A percentile compares a stretch with the other conserved stretches of the same genome.
These are phyloP conservation scores for Chalcosyrphus nemorum DNA, from an alignment of 2,888 invertebrate genomes.

Conservation along the genomic window DNA sequence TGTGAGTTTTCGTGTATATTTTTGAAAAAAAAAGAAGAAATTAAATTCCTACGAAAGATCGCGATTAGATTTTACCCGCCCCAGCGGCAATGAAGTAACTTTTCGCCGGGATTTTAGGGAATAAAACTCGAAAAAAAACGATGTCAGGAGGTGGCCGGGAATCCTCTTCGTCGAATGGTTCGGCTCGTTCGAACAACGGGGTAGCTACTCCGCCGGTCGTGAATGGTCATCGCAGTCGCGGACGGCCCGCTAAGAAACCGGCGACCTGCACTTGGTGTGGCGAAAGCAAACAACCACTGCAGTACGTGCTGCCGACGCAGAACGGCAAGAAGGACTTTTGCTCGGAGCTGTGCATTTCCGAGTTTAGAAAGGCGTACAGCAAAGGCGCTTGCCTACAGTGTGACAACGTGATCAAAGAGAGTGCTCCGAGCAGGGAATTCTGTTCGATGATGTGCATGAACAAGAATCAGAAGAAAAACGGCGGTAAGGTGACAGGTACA, in stretches of 20 bases:
- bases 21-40: no score
- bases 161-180: constrained; percentile 73
- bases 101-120: constrained; percentile 9
- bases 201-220: constrained; percentile 71
- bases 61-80: no score
- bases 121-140: constrained; percentile 58
- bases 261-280: constrained; percentile 91
- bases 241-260: constrained; percentile 90
- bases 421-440: constrained; percentile 90
- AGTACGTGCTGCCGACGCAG: constrained; percentile 91
- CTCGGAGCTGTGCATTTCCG: constrained; percentile 93
- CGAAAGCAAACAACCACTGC: constrained; percentile 90
- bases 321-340: constrained; percentile 96
- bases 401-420: constrained; percentile 91
- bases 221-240: constrained; percentile 81
- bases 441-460: constrained; percentile 93
- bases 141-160: constrained; percentile 80
- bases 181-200: constrained; percentile 73
- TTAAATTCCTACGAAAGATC: neutral
- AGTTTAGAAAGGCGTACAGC: constrained; percentile 93
- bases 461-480: constrained; percentile 91
- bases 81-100: constrained; percentile 42
- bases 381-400: constrained; percentile 94
- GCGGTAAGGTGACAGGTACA: constrained; percentile 80
- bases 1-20: no score